Evolutionary conservation across 2,888 invertebrate genomes (phyloP), one percentile per base, ranked within the genome.

Genomic region (Mylabris sibirica): DNA sequence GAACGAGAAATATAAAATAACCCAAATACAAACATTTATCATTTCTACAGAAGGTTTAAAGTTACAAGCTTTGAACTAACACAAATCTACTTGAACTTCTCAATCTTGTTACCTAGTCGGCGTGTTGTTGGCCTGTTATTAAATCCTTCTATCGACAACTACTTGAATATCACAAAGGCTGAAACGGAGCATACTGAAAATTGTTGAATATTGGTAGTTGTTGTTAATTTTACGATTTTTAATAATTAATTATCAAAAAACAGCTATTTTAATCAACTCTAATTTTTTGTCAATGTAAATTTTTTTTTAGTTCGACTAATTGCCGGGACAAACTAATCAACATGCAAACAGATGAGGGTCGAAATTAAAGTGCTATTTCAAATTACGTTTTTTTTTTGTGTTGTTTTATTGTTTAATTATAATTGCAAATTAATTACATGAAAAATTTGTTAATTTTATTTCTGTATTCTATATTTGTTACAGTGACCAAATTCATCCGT

Each of bases 401-500:
- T 38, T 38, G 12, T 38, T 38, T 12, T 3, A 12, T 38, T 38
- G 14, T 12, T 38, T 2, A 44, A 17, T 4, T n/a, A 11, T n/a
- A 44, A 44, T 44, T n/a, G 6, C 44, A 8, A 17, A 17, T 17
- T 12, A 38, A 12, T 14, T 38, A 12, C 3, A n/a, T 3, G 0
- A 1, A 44, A 44, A n/a, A 30, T 14, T 60, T 2, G 3, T 11
- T 12, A 22, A 34, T 60, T 59, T 38, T 65, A n/a, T 53, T n/a
- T 64, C 30, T n/a, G n/a, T n/a, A n/a, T n/a, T n/a, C n/a, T n/a
- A 72, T 65, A 81, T 82, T 84, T 82, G 79, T 91, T 91, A n/a
- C 90, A 97, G 97, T 97, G 87, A 97, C 97, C 78, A 97, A 97
- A 89, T 97, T 97, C 88, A 97, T 98, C 87, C 96, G 97, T 79